Percentiles rank a stretch among this genome's conserved stretches.
Evolutionary conservation across 1,140 invertebrate genomes (phyloP).

Genomic region (Spodoptera litura): DNA sequence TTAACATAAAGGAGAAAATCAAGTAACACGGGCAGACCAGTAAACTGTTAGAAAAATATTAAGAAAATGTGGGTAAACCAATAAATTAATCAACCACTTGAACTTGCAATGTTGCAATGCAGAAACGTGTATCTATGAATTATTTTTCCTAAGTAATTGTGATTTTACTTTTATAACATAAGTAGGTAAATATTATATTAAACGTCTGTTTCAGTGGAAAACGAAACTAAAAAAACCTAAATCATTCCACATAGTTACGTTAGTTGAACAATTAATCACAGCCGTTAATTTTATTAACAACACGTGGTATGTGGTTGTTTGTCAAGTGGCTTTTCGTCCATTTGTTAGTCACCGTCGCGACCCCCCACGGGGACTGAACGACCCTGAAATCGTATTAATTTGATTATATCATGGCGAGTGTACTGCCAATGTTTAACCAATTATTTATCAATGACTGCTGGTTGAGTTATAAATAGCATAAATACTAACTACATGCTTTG

Average conservation of each 20-base stretch:
- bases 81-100: too few species aligned
- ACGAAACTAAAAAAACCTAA: slow-evolving; percentile 44
- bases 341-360: slow-evolving; percentile 55
- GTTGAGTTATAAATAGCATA: not conserved
- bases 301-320: slow-evolving; percentile 57
- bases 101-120: too few species aligned
- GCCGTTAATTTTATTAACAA: slow-evolving; percentile 67
- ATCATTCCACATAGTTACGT: slow-evolving; percentile 46
- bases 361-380: slow-evolving; percentile 1
- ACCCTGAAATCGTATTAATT: slow-evolving; percentile 42
- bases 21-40: too few species aligned
- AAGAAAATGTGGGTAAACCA: too few species aligned
- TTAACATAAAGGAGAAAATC: too few species aligned
- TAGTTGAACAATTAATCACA: slow-evolving; percentile 61
- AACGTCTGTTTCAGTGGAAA: not conserved
- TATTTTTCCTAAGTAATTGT: too few species aligned
- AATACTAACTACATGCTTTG: too few species aligned
- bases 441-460: slow-evolving; percentile 14
- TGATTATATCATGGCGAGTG: slow-evolving; percentile 29
- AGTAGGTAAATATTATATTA: not conserved
- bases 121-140: too few species aligned
- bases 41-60: too few species aligned
- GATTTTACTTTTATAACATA: too few species aligned
- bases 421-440: slow-evolving; percentile 15
- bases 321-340: slow-evolving; percentile 53